Base-by-base conservation (phyloP, 2,888 invertebrate genomes). In the Drosophila hawaiiensis region DNA sequence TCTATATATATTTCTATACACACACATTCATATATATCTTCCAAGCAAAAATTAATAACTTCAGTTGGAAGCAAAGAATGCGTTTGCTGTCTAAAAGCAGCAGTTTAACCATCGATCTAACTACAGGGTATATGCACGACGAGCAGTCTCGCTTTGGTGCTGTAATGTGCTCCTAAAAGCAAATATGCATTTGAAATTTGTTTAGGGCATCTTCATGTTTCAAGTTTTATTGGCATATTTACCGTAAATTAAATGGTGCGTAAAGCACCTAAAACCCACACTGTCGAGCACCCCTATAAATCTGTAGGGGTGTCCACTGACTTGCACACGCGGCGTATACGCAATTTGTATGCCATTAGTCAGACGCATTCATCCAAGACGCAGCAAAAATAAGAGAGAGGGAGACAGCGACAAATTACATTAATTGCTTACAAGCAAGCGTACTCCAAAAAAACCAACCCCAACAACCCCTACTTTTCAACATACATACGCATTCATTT, bases 141-240 rank as follows among this genome's bases (percentile, higher is more conserved):
- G 1, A 25, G 7, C 31, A n/a, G 3, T 7, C 14, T 10, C 16
- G 19, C 16, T 37, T 22, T 67, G 47, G 50, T 68, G 25, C 66
- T 49, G 12, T 52, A n/a, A 29, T 60, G 47, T 55, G 35, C 28
- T 61, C 55, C 65, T 69, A 64, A 77, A 66, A 73, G 73, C 80
- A 89, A 87, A 82, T 77, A 84, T 87, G 82, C 80, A 78, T 84
- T 73, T 79, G 22, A 41, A 74, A 76, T 68, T 84, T 72, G 69
- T 69, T 74, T 63, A 70, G 76, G 74, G 64, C 75, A 65, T 78
- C 84, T 71, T 82, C 76, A 59, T 84, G 88, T 83, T 88, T 73
- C 73, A 80, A 82, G 88, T 85, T 88, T 88, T 83, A 84, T 90
- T 88, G 90, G 85, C 83, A 90, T 84, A 88, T 86, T 89, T 87